Evolutionary conservation across 1,140 invertebrate species (phyloP), one percentile per base, ranked within the genome.

Genomic region (Leptinotarsa undecemlineata): DNA sequence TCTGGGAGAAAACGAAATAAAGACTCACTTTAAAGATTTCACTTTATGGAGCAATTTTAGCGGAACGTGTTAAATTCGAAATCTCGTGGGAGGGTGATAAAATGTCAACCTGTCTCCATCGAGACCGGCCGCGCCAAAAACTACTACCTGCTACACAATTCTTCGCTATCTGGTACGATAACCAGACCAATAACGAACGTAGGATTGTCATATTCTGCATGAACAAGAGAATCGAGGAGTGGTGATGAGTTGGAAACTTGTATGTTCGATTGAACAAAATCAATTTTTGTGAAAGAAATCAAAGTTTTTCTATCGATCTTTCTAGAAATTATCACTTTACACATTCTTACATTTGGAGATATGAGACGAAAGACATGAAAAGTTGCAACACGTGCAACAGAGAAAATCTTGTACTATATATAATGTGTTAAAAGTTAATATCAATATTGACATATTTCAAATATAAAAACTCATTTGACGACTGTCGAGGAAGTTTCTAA

Each of bases 111-210:
- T 57, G 51, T 57, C 51, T 57, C 51, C 51, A 57, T 17, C 51
- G 51, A 19, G 15, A n/a, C 51, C 51, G n/a, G 51, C 17, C 51
- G 51, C 51, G n/a, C 51, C 51, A 57, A 57, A 57, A 57, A 57
- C 51, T 57, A 57, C 51, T 57, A 57, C 51, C 51, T 57, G 51
- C 51, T 57, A 57, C n/a, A 57, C 51, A 57, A 57, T 57, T 57
- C 51, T 57, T 19, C 15, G 51, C 51, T 57, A 57, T 57, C 51
- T 57, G 51, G 15, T 57, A 19, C 17, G 51, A 57, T 57, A 57
- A 57, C 51, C 51, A 57, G 51, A 57, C 51, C 51, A 57, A 57
- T 57, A 57, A 15, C n/a, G 51, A 19, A 57, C 51, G 51, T 57
- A 57, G 51, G 51, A 57, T 57, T 57, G 51, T 57, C 51, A 57